These are phyloP conservation scores for Acrobasis consociella DNA, from an alignment of 2,888 invertebrate genomes.

Conservation along the genomic window DNA sequence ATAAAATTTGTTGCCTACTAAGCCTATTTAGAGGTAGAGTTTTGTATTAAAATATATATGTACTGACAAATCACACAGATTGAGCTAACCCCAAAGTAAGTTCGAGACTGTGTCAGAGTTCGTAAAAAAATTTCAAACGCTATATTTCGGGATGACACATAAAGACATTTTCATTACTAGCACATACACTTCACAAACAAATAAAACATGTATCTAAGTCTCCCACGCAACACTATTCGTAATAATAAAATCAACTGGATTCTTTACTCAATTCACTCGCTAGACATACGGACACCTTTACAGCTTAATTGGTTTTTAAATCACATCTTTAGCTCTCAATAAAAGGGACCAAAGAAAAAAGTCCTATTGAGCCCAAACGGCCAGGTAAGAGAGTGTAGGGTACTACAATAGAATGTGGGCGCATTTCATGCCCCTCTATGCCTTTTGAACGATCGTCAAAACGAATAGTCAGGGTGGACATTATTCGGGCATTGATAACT, in stretches of 20 bases:
- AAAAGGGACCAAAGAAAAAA: conserved; percentile 40
- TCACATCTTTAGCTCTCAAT: conserved; percentile 45
- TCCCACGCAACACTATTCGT: conserved; percentile 34
- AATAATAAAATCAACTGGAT: conserved; percentile 12
- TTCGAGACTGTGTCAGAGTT: too few relatives aligned
- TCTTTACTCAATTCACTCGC: not conserved
- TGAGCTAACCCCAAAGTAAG: too few relatives aligned
- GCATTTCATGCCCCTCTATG: conserved; percentile 32
- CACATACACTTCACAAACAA: not conserved
- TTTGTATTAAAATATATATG: too few relatives aligned
- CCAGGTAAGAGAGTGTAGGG: conserved; percentile 33
- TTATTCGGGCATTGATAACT: conserved; percentile 15
- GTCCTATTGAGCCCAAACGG: conserved; percentile 28
- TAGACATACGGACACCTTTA: conserved; percentile 45
- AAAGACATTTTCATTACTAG: not conserved
- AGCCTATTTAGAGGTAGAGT: too few relatives aligned
- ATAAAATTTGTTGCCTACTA: too few relatives aligned
- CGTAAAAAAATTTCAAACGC: too few relatives aligned
- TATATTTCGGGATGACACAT: too few relatives aligned
- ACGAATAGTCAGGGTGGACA: conserved; percentile 23
- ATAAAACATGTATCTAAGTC: conserved; percentile 33
- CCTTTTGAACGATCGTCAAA: conserved; percentile 37
- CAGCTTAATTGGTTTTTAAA: conserved; percentile 67
- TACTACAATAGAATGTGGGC: conserved; percentile 29
- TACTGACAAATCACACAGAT: too few relatives aligned